A percentile compares a stretch with the other conserved stretches of the same genome.
Conservation (phyloP, 23 tunicate genomes). For the Diplosoma virens region DNA sequence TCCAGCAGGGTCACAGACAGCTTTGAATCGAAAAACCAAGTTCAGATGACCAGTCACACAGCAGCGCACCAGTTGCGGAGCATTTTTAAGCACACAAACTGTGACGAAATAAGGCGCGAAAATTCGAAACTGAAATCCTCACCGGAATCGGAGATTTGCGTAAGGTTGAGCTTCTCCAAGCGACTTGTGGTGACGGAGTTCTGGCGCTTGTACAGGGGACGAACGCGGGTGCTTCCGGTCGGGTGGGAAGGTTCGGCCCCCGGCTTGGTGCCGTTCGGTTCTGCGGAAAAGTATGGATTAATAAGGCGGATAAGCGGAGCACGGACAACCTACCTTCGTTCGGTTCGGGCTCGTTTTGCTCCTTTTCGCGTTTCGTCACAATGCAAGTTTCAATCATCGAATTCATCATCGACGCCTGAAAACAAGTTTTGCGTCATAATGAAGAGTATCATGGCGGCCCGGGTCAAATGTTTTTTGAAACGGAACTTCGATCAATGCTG, state of each 20-base stretch:
- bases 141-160: slow-evolving; percentile 46
- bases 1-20: too few relatives aligned
- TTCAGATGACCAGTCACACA: too few relatives aligned
- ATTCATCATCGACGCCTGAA: slow-evolving; percentile 87
- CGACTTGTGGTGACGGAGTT: slow-evolving; percentile 67
- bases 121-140: too few relatives aligned
- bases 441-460: too few relatives aligned
- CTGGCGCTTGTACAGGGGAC: slow-evolving; percentile 69
- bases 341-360: slow-evolving; percentile 25
- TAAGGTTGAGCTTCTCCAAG: slow-evolving; percentile 59
- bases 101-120: too few relatives aligned
- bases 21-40: too few relatives aligned
- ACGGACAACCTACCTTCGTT: neutral
- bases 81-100: too few relatives aligned
- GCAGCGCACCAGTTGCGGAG: too few relatives aligned
- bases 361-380: slow-evolving; percentile 31
- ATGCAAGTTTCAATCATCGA: slow-evolving; percentile 90
- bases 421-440: neutral
- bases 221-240: slow-evolving; percentile 45
- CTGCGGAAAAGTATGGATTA: neutral
- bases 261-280: neutral
- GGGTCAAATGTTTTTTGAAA: too few relatives aligned
- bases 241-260: neutral
- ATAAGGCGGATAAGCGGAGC: neutral
- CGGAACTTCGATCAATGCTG: too few relatives aligned